Percentiles rank a stretch among this genome's conserved stretches.
Conservation (phyloP, 1,140 invertebrate genomes). For the Saccostrea echinata region DNA sequence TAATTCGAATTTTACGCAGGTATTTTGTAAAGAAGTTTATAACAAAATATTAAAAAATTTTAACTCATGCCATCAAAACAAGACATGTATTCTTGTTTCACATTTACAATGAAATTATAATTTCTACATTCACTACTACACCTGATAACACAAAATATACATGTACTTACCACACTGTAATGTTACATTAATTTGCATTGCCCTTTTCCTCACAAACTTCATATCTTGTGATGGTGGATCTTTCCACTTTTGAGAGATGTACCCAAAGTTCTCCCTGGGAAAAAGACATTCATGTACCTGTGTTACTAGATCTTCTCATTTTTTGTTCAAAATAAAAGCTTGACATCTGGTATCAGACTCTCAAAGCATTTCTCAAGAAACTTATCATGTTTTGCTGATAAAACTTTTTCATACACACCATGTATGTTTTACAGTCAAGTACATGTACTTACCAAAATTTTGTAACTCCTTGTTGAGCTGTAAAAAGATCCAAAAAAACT, state of each 20-base stretch:
- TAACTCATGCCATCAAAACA: too few relatives aligned
- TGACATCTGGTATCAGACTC: neutral
- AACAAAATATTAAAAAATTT: too few relatives aligned
- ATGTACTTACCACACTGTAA: slow-evolving; percentile 78
- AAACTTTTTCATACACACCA: neutral
- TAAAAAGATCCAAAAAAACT: slow-evolving; percentile 62
- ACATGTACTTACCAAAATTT: slow-evolving; percentile 80
- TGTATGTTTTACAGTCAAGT: neutral
- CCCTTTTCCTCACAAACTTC: slow-evolving; percentile 77
- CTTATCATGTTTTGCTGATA: too few relatives aligned
- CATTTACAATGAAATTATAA: too few relatives aligned
- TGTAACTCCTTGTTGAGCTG: slow-evolving; percentile 78
- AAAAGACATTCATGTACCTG: neutral
- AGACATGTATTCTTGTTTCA: too few relatives aligned
- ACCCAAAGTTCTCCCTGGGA: slow-evolving; percentile 79
- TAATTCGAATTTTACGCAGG: too few relatives aligned
- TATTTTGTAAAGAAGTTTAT: too few relatives aligned
- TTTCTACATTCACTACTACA: too few relatives aligned
- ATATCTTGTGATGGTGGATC: slow-evolving; percentile 76
- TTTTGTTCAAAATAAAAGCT: neutral
- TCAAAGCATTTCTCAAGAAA: neutral
- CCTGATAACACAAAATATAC: neutral
- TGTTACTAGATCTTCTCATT: neutral
- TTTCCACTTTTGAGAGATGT: slow-evolving; percentile 77
- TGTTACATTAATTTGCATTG: slow-evolving; percentile 77